Evolutionary conservation across 2,113 vertebrate species (phyloP).

Genomic region (Cichladusa arquata): DNA sequence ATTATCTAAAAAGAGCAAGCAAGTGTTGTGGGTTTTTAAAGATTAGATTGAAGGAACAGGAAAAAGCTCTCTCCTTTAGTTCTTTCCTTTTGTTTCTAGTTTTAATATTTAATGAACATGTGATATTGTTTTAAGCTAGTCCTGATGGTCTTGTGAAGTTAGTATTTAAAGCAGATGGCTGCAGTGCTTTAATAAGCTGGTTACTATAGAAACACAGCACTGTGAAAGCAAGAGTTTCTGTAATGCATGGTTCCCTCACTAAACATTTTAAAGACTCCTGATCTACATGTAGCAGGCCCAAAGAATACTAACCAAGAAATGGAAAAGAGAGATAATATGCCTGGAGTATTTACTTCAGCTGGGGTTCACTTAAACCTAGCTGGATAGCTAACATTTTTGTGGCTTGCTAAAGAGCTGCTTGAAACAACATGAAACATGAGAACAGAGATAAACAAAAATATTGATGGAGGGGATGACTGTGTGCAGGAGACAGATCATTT

Average conservation of each 20-base stretch:
- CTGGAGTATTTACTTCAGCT: slow-evolving; percentile 39
- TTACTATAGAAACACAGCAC: slow-evolving; percentile 79
- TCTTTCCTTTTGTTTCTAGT: slow-evolving; percentile 66
- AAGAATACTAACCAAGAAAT: neutral
- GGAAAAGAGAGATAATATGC: neutral
- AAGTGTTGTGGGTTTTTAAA: neutral
- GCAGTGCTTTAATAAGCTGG: slow-evolving; percentile 77
- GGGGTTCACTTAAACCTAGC: neutral
- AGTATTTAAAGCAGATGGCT: slow-evolving; percentile 90
- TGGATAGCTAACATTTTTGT: slow-evolving; percentile 59
- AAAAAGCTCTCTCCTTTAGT: neutral
- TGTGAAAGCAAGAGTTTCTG: slow-evolving; percentile 82
- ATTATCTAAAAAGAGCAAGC: slow-evolving; percentile 8
- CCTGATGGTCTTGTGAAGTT: slow-evolving; percentile 71
- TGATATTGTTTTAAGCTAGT: slow-evolving; percentile 67
- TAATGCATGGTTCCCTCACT: slow-evolving; percentile 65
- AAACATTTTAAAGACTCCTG: slow-evolving; percentile 75
- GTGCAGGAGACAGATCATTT: slow-evolving; percentile 3
- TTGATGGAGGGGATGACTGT: slow-evolving; percentile 9
- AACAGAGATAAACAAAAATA: slow-evolving; percentile 49
- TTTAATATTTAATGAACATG: slow-evolving; percentile 78
- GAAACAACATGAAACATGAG: slow-evolving; percentile 30
- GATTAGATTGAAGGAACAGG: neutral
- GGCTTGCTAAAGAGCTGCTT: slow-evolving; percentile 41
- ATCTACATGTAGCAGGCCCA: slow-evolving; percentile 53